Base-by-base conservation (phyloP, 2,113 vertebrate genomes). In the Nesoenas mayeri region DNA sequence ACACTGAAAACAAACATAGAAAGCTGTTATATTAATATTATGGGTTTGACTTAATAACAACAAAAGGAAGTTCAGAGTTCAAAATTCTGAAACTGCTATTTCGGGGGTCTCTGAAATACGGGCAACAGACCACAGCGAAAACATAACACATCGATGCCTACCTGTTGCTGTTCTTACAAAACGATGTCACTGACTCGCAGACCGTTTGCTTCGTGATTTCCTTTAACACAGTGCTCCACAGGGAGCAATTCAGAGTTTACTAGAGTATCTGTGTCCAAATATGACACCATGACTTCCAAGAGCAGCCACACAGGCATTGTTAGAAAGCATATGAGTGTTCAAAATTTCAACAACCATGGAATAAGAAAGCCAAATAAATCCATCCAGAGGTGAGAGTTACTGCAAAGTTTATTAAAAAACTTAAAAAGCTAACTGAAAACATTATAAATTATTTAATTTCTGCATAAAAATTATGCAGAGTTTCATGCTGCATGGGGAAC, bases 31-130 rank as follows among this genome's bases (percentile, higher is more conserved):
- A 95, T 72, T 88, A 93, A 91, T 85, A 96, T 94, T 93, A 94
- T 80, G 88, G 64, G 75, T 90, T 95, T 88, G 88, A 95, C 72
- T 94, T 80, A 53, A 95, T 56, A 85, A 93, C 73, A 96, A 96
- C 85, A 95, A 61, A 94, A 94, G 91, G 93, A 97, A 96, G 95
- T 96, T 91, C 85, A 95, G 54, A 85, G 88, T 95, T 96, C 79
- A 95, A 32, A 80, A 77, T 74, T 89, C 82, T 74, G 72, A 67
- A 92, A 64, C 38, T 66, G 50, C 89, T 88, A 26, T 77, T 86
- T 85, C 5, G 9, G 36, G 62, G 31, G 54, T 48, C 64, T 90
- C 95, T 47, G 21, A 85, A 93, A 78, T 51, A 67, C 32, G 72
- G 28, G 66, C 67, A 93, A 77, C 6, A 11, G 47, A 64, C 21